phyloP scores from a whole-genome alignment of 2,888 invertebrate species.

The Chironomus tentans region DNA sequence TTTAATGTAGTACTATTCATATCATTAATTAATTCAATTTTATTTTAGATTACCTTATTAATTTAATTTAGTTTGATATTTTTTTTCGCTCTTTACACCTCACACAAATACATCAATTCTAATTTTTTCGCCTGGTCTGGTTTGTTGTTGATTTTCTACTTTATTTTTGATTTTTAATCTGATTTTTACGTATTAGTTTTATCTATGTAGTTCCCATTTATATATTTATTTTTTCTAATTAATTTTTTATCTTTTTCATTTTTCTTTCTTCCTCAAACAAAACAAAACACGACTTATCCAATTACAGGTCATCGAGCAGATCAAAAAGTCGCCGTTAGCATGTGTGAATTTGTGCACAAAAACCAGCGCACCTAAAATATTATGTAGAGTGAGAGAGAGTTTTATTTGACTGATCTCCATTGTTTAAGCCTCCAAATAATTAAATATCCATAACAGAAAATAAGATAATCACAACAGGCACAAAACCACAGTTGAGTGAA shows the following conservation, averaged over 20 bases:
- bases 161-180: neutral
- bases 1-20: neutral
- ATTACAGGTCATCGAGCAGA: conserved; percentile 5
- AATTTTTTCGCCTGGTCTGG: conserved; percentile 21
- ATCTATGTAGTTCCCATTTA: neutral
- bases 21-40: neutral
- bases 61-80: neutral
- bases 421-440: neutral
- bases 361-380: neutral
- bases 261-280: neutral
- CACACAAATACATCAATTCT: conserved; percentile 22
- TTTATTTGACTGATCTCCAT: conserved; percentile 1
- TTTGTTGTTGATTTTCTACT: conserved; percentile 9
- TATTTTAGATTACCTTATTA: neutral
- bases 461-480: neutral
- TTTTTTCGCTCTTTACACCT: conserved; percentile 15
- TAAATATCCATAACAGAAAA: neutral
- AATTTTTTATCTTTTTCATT: neutral
- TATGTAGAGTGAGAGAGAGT: neutral
- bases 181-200: neutral
- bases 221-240: neutral
- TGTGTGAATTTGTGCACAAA: neutral
- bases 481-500: neutral
- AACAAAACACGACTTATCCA: neutral
- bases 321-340: neutral